These are phyloP conservation scores for Xanthorhoe spadicearia DNA, from an alignment of 2,888 invertebrate species.

Conservation along the genomic window DNA sequence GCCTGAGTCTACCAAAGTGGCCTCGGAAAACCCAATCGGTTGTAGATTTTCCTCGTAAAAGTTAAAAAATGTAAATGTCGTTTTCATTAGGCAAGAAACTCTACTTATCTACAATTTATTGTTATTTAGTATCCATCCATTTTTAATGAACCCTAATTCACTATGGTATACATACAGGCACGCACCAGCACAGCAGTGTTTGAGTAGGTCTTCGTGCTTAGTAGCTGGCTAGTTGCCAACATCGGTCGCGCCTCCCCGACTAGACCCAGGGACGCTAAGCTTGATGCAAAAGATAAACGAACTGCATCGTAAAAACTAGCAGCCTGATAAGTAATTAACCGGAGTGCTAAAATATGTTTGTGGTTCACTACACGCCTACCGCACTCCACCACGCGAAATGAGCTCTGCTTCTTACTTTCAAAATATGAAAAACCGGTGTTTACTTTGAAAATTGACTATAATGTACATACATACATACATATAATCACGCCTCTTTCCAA, in stretches of 20 bases:
- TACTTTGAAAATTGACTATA: too few relatives aligned
- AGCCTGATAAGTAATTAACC: conserved; percentile 53
- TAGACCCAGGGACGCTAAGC: conserved; percentile 54
- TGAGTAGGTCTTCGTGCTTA: conserved; percentile 49
- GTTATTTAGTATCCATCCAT: neutral
- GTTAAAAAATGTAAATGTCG: neutral
- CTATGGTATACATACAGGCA: conserved; percentile 26
- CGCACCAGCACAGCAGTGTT: conserved; percentile 33
- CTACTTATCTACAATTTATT: conserved; percentile 2
- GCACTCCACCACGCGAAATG: conserved; percentile 12
- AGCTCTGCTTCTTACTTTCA: conserved; percentile 1
- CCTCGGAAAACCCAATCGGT: too few relatives aligned
- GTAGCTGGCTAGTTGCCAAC: conserved; percentile 60
- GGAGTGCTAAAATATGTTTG: conserved; percentile 43
- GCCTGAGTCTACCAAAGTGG: too few relatives aligned
- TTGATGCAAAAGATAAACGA: conserved; percentile 60
- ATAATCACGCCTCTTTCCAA: too few relatives aligned
- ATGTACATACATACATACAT: too few relatives aligned
- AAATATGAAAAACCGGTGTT: too few relatives aligned
- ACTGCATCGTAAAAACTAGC: conserved; percentile 53
- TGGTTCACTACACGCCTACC: conserved; percentile 7
- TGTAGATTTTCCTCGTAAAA: too few relatives aligned
- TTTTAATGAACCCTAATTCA: conserved; percentile 14
- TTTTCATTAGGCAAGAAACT: neutral
- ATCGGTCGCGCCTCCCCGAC: conserved; percentile 47